Evolutionary conservation across 2,888 invertebrate species (phyloP), one percentile per base, ranked within the genome.

Genomic region (Sicus ferrugineus): DNA sequence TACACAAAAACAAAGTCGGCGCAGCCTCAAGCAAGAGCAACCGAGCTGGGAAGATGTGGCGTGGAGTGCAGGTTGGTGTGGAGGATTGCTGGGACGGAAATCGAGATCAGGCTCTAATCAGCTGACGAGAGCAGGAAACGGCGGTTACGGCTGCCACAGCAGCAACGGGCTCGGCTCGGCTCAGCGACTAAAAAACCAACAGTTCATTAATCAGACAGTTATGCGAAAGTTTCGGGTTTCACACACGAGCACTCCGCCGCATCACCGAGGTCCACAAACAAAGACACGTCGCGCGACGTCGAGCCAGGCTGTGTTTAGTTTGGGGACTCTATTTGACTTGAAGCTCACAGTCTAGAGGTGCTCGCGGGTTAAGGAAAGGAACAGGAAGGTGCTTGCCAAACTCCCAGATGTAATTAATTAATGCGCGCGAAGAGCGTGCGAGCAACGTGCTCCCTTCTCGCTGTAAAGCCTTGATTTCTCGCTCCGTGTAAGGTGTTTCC

Each of bases 31-130:
- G 62, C 61, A 65, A 58, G n/a, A n/a, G n/a, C n/a, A n/a, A n/a
- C n/a, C n/a, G n/a, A n/a, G n/a, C n/a, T n/a, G n/a, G n/a, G 58
- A 16, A 11, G 58, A 30, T 58, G n/a, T 19, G 14, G 28, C 6
- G 54, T 54, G 9, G 19, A 5, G 46, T 4, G 14, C 14, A 23
- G 16, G 54, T 14, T 16, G 54, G 11, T 28, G 1, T 28, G 7
- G 64, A 50, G 3, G 64, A 31, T 30, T 19, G 30, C 28, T n/a
- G 31, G 4, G 30, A 28, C 21, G 64, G 31, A 79, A 79, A 81
- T 81, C 79, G 80, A 77, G 78, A 80, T 78, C 77, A 81, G 77
- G 80, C 78, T 76, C 77, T 72, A 76, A 79, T 75, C 76, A 78
- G 77, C 74, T 73, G 77, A n/a, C n/a, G n/a, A n/a, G n/a, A n/a